Evolutionary conservation across 2,797 vertebrate genomes (phyloP).

Genomic region (Xyrichtys novacula): DNA sequence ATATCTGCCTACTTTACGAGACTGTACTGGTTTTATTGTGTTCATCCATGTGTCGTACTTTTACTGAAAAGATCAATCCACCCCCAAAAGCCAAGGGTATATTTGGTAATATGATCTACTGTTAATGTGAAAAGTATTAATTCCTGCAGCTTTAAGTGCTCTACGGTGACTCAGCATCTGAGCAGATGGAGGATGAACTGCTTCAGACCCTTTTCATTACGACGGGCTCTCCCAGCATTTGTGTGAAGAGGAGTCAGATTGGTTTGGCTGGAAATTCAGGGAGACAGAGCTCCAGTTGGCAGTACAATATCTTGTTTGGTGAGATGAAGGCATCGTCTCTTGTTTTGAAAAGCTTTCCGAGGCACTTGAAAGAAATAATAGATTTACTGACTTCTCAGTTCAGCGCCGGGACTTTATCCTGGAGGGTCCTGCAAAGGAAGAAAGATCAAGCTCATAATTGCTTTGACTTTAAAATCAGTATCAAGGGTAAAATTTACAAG

Average conservation of each 20-base stretch:
- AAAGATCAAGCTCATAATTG: conserved; percentile 22
- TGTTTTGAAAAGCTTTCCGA: conserved; percentile 26
- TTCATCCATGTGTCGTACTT: not conserved
- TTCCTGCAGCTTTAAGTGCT: conserved; percentile 15
- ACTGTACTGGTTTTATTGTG: not conserved
- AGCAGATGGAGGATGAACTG: conserved; percentile 61
- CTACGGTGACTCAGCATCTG: conserved; percentile 46
- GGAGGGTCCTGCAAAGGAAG: conserved; percentile 28
- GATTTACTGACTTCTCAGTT: conserved; percentile 18
- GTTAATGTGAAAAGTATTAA: conserved; percentile 21
- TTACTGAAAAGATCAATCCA: not conserved
- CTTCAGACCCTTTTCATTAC: conserved; percentile 49
- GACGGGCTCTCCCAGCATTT: conserved; percentile 49
- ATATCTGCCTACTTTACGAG: too few species aligned
- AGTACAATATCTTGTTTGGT: conserved; percentile 48
- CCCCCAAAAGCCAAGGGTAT: not conserved
- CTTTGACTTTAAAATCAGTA: conserved; percentile 11
- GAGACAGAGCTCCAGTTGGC: conserved; percentile 51
- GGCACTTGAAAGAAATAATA: conserved; percentile 35
- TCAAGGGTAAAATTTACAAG: conserved; percentile 23
- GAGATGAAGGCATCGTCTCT: conserved; percentile 36
- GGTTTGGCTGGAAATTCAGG: conserved; percentile 54
- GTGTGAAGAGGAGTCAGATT: conserved; percentile 52
- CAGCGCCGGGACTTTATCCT: conserved; percentile 21
- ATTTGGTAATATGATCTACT: not conserved